A percentile compares a stretch with the other conserved stretches of the same genome.
Evolutionary conservation across 2,888 invertebrate species (phyloP).

Genomic region (Scotopteryx bipunctaria): DNA sequence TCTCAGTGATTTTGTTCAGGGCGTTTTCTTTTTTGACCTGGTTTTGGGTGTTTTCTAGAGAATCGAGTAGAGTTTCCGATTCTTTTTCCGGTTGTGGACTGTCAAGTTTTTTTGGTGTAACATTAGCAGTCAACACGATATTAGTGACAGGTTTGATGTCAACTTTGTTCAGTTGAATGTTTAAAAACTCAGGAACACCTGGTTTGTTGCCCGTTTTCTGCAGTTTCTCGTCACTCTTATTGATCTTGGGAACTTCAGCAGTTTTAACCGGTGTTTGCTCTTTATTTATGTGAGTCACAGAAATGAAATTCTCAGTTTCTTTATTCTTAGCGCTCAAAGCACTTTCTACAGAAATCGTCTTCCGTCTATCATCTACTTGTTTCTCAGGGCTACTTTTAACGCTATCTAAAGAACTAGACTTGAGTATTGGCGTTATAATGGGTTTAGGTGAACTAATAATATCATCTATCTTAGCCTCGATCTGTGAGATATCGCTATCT

Average conservation of each 20-base stretch:
- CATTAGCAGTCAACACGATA: slow-evolving; percentile 85
- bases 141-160: slow-evolving; percentile 85
- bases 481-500: slow-evolving; percentile 79
- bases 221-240: slow-evolving; percentile 69
- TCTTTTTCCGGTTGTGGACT: slow-evolving; percentile 63
- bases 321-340: slow-evolving; percentile 54
- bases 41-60: slow-evolving; percentile 32
- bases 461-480: slow-evolving; percentile 82
- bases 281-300: slow-evolving; percentile 83
- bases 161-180: slow-evolving; percentile 88
- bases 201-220: slow-evolving; percentile 57
- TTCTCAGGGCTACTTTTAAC: slow-evolving; percentile 82
- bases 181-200: slow-evolving; percentile 86
- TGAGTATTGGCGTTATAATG: slow-evolving; percentile 75
- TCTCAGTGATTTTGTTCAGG: slow-evolving; percentile 54
- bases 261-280: slow-evolving; percentile 61
- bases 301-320: slow-evolving; percentile 76
- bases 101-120: slow-evolving; percentile 78
- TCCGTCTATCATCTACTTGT: slow-evolving; percentile 70
- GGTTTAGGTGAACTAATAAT: slow-evolving; percentile 81
- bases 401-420: slow-evolving; percentile 83
- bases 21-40: slow-evolving; percentile 51
- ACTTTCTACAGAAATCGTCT: slow-evolving; percentile 79
- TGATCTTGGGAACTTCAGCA: slow-evolving; percentile 56
- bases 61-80: slow-evolving; percentile 50